These are phyloP conservation scores for Lasioglossum vierecki DNA, from an alignment of 2,888 invertebrate genomes.

Conservation along the genomic window DNA sequence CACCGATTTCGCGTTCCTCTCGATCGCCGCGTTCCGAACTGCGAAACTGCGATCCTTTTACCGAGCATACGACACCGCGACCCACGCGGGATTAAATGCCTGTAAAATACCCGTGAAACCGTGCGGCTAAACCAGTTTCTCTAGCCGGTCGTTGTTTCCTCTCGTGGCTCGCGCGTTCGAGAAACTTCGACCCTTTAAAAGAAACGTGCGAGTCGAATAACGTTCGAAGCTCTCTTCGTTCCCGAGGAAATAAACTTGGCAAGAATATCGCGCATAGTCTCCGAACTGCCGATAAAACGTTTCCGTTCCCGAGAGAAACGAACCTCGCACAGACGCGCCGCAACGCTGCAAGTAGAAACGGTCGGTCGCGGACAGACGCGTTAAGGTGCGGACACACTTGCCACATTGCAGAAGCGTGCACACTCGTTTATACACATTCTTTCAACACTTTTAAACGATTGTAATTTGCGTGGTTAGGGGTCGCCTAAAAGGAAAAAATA, in stretches of 20 bases:
- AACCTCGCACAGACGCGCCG: background rate
- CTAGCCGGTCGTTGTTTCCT: conserved; percentile 4
- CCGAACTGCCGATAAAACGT: no score
- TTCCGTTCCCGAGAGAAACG: background rate
- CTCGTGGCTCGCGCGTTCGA: background rate
- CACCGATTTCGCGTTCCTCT: conserved; percentile 19
- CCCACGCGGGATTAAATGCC: conserved; percentile 57
- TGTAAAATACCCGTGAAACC: conserved; percentile 42
- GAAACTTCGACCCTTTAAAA: background rate
- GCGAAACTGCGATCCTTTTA: conserved; percentile 52
- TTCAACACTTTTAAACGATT: no score
- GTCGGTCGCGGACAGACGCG: background rate
- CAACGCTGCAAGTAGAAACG: background rate
- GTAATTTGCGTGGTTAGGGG: no score
- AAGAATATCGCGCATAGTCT: no score
- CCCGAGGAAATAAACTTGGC: background rate
- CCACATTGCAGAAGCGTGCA: background rate
- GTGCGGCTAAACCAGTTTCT: conserved; percentile 50
- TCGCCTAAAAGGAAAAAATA: no score
- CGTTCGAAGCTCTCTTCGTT: background rate
- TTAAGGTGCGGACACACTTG: background rate
- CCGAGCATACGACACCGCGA: conserved; percentile 23
- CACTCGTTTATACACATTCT: background rate
- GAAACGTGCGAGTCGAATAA: background rate
- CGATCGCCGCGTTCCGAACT: background rate